These are phyloP conservation scores for Drosophila murphyi DNA, from an alignment of 1,140 invertebrate genomes.

Conservation along the genomic window DNA sequence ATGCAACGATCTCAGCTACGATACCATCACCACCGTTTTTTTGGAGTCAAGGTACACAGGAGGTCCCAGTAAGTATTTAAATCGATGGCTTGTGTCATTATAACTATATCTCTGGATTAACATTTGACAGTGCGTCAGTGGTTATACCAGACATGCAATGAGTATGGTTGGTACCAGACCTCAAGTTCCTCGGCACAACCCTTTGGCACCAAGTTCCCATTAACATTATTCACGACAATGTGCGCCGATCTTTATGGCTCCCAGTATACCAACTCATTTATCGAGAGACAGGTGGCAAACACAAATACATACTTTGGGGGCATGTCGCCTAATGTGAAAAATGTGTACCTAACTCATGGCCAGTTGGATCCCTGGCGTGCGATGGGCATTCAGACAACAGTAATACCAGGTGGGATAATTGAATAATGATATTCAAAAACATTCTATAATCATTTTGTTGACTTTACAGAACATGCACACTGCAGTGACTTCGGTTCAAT, in stretches of 20 bases:
- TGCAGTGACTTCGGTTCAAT: slow-evolving; percentile 88
- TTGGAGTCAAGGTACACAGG: slow-evolving; percentile 57
- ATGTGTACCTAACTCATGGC: slow-evolving; percentile 88
- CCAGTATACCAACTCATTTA: slow-evolving; percentile 62
- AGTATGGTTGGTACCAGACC: slow-evolving; percentile 91
- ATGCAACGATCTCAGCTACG: slow-evolving; percentile 69
- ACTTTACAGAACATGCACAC: slow-evolving; percentile 87
- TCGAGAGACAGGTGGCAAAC: slow-evolving; percentile 78
- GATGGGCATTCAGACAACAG: slow-evolving; percentile 85
- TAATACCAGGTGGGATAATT: slow-evolving; percentile 64
- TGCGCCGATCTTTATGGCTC: slow-evolving; percentile 89
- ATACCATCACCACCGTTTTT: slow-evolving; percentile 52
- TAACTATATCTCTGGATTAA: background rate
- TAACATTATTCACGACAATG: slow-evolving; percentile 86
- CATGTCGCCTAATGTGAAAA: slow-evolving; percentile 85
- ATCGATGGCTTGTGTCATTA: background rate
- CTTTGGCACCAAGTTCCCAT: slow-evolving; percentile 87
- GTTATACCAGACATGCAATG: slow-evolving; percentile 90
- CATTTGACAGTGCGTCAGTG: slow-evolving; percentile 86
- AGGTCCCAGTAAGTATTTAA: slow-evolving; percentile 57
- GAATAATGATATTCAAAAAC: background rate
- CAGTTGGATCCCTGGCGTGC: slow-evolving; percentile 88
- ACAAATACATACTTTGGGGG: slow-evolving; percentile 88
- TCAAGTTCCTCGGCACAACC: slow-evolving; percentile 86
- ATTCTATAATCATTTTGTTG: background rate